phyloP scores from a whole-genome alignment of 2,888 invertebrate genomes.

The Hydropsyche betteni region DNA sequence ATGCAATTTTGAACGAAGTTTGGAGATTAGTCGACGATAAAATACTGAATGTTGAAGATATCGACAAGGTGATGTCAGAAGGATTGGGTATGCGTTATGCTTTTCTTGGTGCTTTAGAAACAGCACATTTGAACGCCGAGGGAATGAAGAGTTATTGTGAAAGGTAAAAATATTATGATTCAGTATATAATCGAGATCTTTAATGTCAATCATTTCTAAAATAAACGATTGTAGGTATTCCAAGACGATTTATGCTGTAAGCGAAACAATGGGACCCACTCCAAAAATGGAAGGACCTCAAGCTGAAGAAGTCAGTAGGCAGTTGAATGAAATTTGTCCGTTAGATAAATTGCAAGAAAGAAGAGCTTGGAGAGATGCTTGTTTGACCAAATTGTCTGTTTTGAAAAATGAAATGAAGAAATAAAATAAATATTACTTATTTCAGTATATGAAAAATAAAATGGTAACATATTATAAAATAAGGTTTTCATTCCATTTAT shows the following conservation, averaged over 20 bases:
- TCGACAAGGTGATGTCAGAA: conserved; percentile 93
- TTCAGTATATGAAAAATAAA: too few species aligned
- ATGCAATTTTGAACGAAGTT: conserved; percentile 91
- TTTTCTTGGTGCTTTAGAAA: conserved; percentile 93
- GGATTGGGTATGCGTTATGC: conserved; percentile 96
- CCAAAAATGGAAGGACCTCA: conserved; percentile 78
- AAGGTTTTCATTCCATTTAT: too few species aligned
- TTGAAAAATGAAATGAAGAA: conserved; percentile 77
- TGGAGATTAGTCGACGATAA: conserved; percentile 88
- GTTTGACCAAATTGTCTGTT: conserved; percentile 80
- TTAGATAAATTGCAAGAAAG: conserved; percentile 76
- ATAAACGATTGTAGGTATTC: conserved; percentile 60
- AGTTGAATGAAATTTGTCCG: conserved; percentile 79
- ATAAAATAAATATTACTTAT: conserved; percentile 52
- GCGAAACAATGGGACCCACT: conserved; percentile 77
- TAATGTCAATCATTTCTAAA: conserved; percentile 7
- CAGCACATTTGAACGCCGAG: conserved; percentile 93
- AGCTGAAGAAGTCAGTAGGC: conserved; percentile 73
- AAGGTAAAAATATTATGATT: conserved; percentile 56
- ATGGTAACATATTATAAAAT: too few species aligned
- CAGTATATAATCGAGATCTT: neutral
- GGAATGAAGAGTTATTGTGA: conserved; percentile 75
- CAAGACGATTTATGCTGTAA: conserved; percentile 69
- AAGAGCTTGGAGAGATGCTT: conserved; percentile 84
- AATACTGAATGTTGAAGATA: conserved; percentile 85